phyloP scores from a whole-genome alignment of 92 coral and sea anemone genomes.

The Heliopora coerulea region DNA sequence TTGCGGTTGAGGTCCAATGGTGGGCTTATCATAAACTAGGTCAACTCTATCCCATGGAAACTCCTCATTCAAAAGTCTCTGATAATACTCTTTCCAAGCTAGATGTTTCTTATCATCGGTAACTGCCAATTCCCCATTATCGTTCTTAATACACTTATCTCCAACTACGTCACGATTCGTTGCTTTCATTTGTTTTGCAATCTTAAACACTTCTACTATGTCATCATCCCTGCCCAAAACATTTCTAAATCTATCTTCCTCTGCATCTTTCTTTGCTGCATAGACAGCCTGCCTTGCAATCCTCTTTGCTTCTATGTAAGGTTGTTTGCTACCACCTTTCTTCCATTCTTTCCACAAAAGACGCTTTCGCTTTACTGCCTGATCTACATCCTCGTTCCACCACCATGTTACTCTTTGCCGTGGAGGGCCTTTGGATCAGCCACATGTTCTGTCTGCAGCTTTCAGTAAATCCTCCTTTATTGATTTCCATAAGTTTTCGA shows the following conservation, averaged over 20 bases:
- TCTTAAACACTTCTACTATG: neutral
- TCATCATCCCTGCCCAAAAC: constrained; percentile 11
- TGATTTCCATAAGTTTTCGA: constrained; percentile 28
- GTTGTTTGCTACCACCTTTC: constrained; percentile 34
- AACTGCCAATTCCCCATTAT: constrained; percentile 29
- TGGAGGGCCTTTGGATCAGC: constrained; percentile 23
- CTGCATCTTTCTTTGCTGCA: constrained; percentile 36
- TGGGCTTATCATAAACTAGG: no score
- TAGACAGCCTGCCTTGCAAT: constrained; percentile 10
- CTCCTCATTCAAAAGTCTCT: no score
- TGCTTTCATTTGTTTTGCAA: constrained; percentile 42
- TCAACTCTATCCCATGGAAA: no score
- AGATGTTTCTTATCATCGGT: constrained; percentile 24
- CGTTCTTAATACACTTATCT: constrained; percentile 35
- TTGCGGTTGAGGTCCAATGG: constrained; percentile 22
- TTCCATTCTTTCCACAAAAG: constrained; percentile 43
- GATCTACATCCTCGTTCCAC: constrained; percentile 46
- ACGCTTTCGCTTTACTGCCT: constrained; percentile 38
- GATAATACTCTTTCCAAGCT: no score
- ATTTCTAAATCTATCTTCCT: constrained; percentile 12
- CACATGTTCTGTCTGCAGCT: constrained; percentile 25
- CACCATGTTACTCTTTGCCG: constrained; percentile 48
- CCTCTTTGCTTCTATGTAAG: constrained; percentile 27
- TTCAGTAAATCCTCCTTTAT: constrained; percentile 18
- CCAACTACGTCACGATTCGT: constrained; percentile 51